Base-by-base conservation (phyloP, 2,888 invertebrate species). In the Marronus borbonicus region DNA sequence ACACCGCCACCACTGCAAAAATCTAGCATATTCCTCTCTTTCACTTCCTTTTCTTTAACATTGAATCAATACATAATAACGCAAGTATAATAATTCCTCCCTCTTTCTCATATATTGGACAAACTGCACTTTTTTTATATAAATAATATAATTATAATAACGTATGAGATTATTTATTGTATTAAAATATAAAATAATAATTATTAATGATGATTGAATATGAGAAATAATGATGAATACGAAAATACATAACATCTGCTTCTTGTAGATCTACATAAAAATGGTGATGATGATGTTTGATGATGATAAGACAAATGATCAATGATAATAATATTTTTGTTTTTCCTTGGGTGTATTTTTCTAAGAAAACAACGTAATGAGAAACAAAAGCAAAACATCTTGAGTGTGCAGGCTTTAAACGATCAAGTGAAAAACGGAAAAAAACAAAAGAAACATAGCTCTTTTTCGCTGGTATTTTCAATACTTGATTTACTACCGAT, bases 71-170 rank as follows among this genome's bases (percentile, higher is more conserved):
- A 20, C 20, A 3, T 20, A 20, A n/a, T 55, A 17, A 55, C 7
- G n/a, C 62, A 39, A 36, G 52, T 55, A 28, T 52, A 55, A 28
- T 70, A 31, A 55, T n/a, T n/a, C 62, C 69, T 39, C 31, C 24
- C 24, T 50, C 44, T 24, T 28, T 79, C 79, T 80, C 80, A 80
- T 81, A 81, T 80, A 80, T 81, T 81, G 78, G 81, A 81, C 81
- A 82, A 82, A 81, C 81, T 76, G 77, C 77, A 76, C 80, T 55
- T 72, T 76, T 31, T 78, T 68, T 78, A 74, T 77, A 70, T 69
- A 75, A 70, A 78, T 78, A 68, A 68, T 68, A 50, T 50, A 64
- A 78, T 78, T 39, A 68, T 24, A 68, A 68, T 68, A 70, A 74
- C 69, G 76, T 79, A 77, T 77, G 79, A 79, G 77, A 79, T 79